Evolutionary conservation across 1,140 invertebrate genomes (phyloP), one percentile per base, ranked within the genome.

Genomic region (Heterodera schachtii): DNA sequence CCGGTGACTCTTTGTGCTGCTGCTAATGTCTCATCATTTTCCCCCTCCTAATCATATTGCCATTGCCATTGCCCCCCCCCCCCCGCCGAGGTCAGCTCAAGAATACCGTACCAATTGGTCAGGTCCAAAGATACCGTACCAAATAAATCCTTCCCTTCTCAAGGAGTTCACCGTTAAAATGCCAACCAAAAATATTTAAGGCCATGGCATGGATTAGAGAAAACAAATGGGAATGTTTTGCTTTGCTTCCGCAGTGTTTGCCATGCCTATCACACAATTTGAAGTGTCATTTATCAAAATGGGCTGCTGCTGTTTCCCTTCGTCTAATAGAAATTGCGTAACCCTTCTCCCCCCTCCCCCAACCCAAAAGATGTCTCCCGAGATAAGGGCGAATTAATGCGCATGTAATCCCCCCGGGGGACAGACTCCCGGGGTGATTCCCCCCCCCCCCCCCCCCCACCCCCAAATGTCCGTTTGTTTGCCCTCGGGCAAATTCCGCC

Each of bases 321-420:
- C 6, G 6, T 11, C 11, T 60, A 60, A 60, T 60, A 60, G 57
- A 60, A 60, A 60, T 60, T 60, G 57, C 57, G 57, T 60, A 60
- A 60, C 57, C 57, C 57, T 31, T 31, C 31, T 31, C 49, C 49
- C 47, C 49, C 49, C 49, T 52, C 49, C 49, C 31, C 21, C 31
- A 71, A 43, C 69, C 69, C 44, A n/a, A 13, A 31, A 46, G 44
- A 43, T 71, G 69, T 71, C 31, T 46, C 31, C 69, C 69, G 31
- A 71, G 69, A 71, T 71, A 71, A 71, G 69, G 41, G 44, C 31
- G 69, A 71, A 71, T 71, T 71, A 71, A 71, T 71, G 69, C 69
- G 69, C 69, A 46, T 71, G 69, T 71, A 71, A 71, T 71, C 69
- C 69, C 69, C 69, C 19, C 57, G 57, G 69, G 69, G 69, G 69